Conservation (phyloP, 1,140 invertebrate genomes). For the Meloidogyne floridensis region DNA sequence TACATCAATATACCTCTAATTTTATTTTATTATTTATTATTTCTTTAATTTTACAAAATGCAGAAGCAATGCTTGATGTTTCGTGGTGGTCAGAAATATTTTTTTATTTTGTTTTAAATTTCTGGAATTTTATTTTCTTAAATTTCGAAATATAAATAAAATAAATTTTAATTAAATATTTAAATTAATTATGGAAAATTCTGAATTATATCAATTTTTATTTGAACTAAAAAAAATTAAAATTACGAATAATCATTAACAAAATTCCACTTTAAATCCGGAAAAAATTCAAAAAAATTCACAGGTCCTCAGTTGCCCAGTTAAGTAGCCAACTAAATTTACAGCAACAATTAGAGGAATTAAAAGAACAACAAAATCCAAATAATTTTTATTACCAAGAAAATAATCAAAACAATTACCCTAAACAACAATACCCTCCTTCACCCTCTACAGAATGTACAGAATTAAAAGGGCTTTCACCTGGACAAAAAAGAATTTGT, state of each 20-base stretch:
- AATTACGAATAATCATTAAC: not conserved
- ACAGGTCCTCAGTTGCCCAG: conserved; percentile 57
- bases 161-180: not conserved
- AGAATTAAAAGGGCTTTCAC: conserved; percentile 56
- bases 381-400: not conserved
- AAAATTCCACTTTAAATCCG: not conserved
- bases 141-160: too few species aligned
- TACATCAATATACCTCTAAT: not conserved
- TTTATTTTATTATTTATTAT: not conserved
- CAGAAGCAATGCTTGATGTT: conserved; percentile 46
- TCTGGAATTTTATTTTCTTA: not conserved
- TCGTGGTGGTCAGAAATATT: conserved; percentile 50
- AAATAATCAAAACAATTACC: conserved; percentile 41
- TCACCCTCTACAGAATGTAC: conserved; percentile 33
- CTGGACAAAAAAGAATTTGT: conserved; percentile 60
- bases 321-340: conserved; percentile 40
- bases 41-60: not conserved
- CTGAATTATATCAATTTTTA: too few species aligned
- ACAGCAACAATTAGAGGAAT: conserved; percentile 6
- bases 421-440: not conserved
- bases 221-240: too few species aligned
- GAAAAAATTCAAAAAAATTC: conserved; percentile 32
- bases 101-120: not conserved
- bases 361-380: not conserved
- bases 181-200: not conserved